Base-by-base conservation (phyloP, 2,888 invertebrate species). In the Amphiduros pacificus region DNA sequence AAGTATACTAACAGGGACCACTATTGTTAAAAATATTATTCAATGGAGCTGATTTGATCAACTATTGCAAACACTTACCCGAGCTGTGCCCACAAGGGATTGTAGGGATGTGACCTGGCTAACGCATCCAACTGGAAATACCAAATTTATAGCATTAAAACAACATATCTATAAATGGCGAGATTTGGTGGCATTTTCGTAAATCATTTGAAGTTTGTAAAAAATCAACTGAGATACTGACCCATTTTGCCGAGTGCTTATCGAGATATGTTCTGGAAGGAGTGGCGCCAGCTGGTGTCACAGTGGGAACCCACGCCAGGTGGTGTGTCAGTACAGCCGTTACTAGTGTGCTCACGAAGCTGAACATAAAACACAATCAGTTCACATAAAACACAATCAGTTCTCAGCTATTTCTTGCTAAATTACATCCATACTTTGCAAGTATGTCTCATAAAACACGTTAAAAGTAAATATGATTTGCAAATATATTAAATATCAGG, bases 311-410 rank as follows among this genome's bases (percentile, higher is more conserved):
- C 94, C 94, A 94, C 22, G 93, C 93, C 41, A 94, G 87, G 79
- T 94, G 94, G 82, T 94, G 89, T 0, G 94, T 94, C 57, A 94
- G 84, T 52, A 94, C 90, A 65, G 92, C 92, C 5, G 94, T 94
- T 56, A 94, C 82, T 66, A 94, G 86, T 24, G 92, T 93, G 81
- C 93, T 94, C 76, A 94, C 87, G 83, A 94, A 94, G 84, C 94
- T 94, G 86, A 66, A 88, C 88, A 71, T 73, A 74, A 55, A 55
- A 56, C 63, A 54, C 3, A 17, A 22, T 27, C 22, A 20, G 3
- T 26, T 49, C 11, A 24, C 27, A 20, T 49, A 11, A 44, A 44
- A 44, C 48, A 36, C 14, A 36, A 36, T 36, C 14, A 9, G 9
- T 11, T 36, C n/a, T n/a, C n/a, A n/a, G n/a, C n/a, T n/a, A n/a